A percentile compares a stretch with the other conserved stretches of the same genome.
Evolutionary conservation across 2,888 invertebrate species (phyloP).

Genomic region (Cordylochernes scorpioides): DNA sequence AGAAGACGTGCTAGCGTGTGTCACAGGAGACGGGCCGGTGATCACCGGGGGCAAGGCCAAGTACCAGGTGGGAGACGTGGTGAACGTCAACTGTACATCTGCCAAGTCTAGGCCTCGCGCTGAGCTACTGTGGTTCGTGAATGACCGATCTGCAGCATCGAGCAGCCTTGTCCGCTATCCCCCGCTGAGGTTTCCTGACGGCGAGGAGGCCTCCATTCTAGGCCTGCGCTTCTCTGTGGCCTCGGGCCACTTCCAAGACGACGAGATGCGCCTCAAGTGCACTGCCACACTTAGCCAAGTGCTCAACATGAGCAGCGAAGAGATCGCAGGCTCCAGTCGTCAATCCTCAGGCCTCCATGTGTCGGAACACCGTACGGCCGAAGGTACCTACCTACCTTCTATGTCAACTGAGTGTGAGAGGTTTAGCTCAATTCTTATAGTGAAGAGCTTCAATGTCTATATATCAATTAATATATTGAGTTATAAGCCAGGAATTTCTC

Average conservation of each 20-base stretch:
- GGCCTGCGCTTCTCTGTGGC: conserved; percentile 7
- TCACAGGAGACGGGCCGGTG: conserved; percentile 12
- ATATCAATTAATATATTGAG: too few relatives aligned
- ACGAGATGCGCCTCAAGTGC: conserved; percentile 13
- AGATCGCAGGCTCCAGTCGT: conserved; percentile 11
- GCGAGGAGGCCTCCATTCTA: conserved; percentile 5
- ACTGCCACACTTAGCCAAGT: conserved; percentile 13
- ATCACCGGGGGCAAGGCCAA: conserved; percentile 12
- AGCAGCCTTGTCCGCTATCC: conserved; percentile 4
- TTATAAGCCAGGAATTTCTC: too few relatives aligned
- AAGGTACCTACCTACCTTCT: too few relatives aligned
- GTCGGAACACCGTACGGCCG: conserved; percentile 11
- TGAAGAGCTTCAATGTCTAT: too few relatives aligned
- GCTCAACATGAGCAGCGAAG: conserved; percentile 13
- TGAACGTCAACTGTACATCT: conserved; percentile 19
- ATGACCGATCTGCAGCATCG: conserved; percentile 11
- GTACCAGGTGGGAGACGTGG: conserved; percentile 15
- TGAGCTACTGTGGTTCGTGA: conserved; percentile 19
- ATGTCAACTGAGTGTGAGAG: too few relatives aligned
- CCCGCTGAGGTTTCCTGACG: conserved; percentile 5
- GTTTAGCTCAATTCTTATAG: too few relatives aligned
- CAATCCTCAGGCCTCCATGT: conserved; percentile 13
- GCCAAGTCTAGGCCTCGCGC: conserved; percentile 20
- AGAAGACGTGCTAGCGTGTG: too few relatives aligned
- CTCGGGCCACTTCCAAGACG: conserved; percentile 8